Evolutionary conservation across 2,888 invertebrate genomes (phyloP).

Genomic region (Branchipolynoe longqiensis): DNA sequence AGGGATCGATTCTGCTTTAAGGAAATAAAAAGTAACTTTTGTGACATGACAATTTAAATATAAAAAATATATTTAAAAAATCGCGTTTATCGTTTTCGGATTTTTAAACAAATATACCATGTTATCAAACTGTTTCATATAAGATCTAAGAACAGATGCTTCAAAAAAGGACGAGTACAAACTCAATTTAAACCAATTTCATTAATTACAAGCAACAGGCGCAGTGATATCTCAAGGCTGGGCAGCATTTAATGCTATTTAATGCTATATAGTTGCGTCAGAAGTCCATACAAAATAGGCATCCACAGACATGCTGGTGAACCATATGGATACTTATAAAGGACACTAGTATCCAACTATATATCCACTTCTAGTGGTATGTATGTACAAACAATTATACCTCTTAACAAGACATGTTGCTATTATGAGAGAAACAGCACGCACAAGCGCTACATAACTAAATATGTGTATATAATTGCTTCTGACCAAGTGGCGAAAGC

Average conservation of each 20-base stretch:
- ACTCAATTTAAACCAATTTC: constrained; percentile 45
- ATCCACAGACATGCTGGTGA: background rate
- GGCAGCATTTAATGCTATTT: constrained; percentile 26
- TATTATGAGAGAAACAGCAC: no score
- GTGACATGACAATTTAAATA: no score
- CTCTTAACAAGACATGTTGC: constrained; percentile 15
- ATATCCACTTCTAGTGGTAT: constrained; percentile 13
- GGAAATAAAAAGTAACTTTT: no score
- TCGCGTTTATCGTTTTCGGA: background rate
- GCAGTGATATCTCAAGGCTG: background rate
- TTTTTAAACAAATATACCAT: constrained; percentile 8
- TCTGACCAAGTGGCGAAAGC: no score
- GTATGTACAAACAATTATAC: constrained; percentile 7
- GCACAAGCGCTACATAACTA: no score
- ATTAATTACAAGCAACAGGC: constrained; percentile 42
- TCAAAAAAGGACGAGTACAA: constrained; percentile 44
- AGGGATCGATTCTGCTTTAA: no score
- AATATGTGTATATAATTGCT: no score
- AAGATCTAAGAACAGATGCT: background rate
- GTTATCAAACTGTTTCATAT: constrained; percentile 8
- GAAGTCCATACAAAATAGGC: constrained; percentile 36
- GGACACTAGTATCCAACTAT: constrained; percentile 8
- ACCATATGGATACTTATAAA: background rate
- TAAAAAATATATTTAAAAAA: no score
- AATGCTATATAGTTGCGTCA: no score